Base-by-base conservation (phyloP, 2,888 invertebrate species). In the Chaetogeoica ovagalla region DNA sequence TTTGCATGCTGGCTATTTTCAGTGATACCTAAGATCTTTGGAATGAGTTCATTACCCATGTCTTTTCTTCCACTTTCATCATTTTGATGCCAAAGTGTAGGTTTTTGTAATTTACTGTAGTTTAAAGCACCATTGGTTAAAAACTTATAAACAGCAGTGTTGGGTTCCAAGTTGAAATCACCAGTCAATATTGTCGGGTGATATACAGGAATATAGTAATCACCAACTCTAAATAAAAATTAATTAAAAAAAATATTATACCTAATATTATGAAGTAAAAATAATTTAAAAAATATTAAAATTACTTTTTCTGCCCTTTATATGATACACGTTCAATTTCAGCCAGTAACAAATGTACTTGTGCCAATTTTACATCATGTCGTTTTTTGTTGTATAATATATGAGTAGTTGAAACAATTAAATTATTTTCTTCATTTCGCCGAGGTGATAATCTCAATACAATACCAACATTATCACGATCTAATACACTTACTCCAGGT, bases 401-500 rank as follows among this genome's bases (percentile, higher is more conserved):
- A 87, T 99, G 99, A 0, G 98, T 98, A 17, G 96, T 98, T 6
- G 95, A 94, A 0, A 98, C 90, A 73, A 94, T 89, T 62, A 97
- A 55, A 66, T 82, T 75, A 55, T 82, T 81, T 11, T 81, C 86
- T 11, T 90, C 87, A 1, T 88, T 87, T 0, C 86, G 85, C 82
- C 87, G 89, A 0, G 91, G 89, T 21, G 87, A 86, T 81, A 98
- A 89, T 85, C 93, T 93, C 6, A 91, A 91, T 81, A 97, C 89
- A 15, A 97, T 85, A 0, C 92, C 98, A 72, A 98, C 91, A 87
- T 98, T 98, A 85, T 96, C 94, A 17, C 97, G 90, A 85, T 94
- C 91, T 71, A 84, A 70, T n/a, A 83, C 65, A 68, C 70, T 65
- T 17, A 82, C 30, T 57, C 83, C 83, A 21, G 83, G 84, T 81